phyloP scores from a whole-genome alignment of 2,888 invertebrate genomes.

The Polymixis lichenea region DNA sequence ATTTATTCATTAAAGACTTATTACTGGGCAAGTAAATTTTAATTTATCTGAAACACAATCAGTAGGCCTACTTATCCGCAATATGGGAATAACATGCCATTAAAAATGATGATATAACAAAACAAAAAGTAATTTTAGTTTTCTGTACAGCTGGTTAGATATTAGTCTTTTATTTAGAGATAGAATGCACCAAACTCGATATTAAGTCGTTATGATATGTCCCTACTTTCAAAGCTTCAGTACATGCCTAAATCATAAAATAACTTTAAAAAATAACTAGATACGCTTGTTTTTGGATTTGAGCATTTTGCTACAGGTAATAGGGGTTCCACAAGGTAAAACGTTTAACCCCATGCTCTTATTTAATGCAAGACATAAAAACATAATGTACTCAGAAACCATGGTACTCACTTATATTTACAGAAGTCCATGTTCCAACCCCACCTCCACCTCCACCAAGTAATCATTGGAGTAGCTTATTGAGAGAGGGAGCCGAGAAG shows the following conservation, averaged over 20 bases:
- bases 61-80: slow-evolving; percentile 7
- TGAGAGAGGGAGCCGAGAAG: slow-evolving; percentile 38
- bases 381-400: slow-evolving; percentile 17
- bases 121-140: background rate
- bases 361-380: background rate
- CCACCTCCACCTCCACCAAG: slow-evolving; percentile 35
- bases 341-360: background rate
- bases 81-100: slow-evolving; percentile 5
- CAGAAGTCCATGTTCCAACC: slow-evolving; percentile 48
- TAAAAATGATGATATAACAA: slow-evolving; percentile 23
- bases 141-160: background rate
- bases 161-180: background rate
- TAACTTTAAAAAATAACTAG: too few species aligned
- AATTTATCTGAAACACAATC: slow-evolving; percentile 37
- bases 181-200: background rate
- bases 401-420: slow-evolving; percentile 46
- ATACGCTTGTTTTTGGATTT: background rate
- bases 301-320: background rate
- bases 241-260: background rate
- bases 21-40: slow-evolving; percentile 7
- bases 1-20: background rate
- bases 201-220: background rate
- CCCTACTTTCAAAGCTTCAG: background rate
- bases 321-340: slow-evolving; percentile 1
- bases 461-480: slow-evolving; percentile 42